Base-by-base conservation (phyloP, 2,113 vertebrate species). In the Vulpes ferrilata region DNA sequence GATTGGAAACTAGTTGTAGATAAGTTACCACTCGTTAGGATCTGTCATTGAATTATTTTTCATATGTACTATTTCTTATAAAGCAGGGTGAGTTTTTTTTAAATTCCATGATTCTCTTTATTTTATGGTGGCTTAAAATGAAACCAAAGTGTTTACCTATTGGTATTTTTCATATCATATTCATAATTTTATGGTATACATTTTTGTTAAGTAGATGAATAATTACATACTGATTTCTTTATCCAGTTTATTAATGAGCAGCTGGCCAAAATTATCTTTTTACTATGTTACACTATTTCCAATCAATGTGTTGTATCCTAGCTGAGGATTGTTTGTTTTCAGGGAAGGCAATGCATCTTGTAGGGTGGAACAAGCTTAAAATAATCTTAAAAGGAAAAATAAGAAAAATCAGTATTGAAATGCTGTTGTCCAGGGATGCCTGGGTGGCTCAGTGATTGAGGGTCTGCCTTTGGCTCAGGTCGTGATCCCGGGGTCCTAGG, bases 31-130 rank as follows among this genome's bases (percentile, higher is more conserved):
- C 51, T 79, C 2, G 2, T 74, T 65, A 4, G 2, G 22, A 73
- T 83, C 35, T 60, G 5, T 67, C 74, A 87, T 11, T 93, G 27
- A 83, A 69, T 93, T 84, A 64, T 59, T 92, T 96, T 85, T 95
- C 8, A 87, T 0, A 22, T 11, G 38, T 27, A 59, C 4, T 73
- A 12, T 84, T n/a, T 65, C 22, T 80, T 69, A 76, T 80, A 30
- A 64, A 96, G 30, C 23, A 11, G 2, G 81, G 20, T 86, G 10
- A 65, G 59, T 12, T 48, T 80, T 12, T 80, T 87, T 90, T 20
- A 74, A 80, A 90, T 84, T 53, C 27, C 12, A 11, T 74, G 17
- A 22, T 78, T 85, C 32, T 88, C 90, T 97, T 67, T 62, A 65
- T 67, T 87, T 79, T 80, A 88, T 74, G 2, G 20, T 19, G 64